Conservation (phyloP, 2,888 invertebrate genomes). For the Oegoconia quadripuncta region DNA sequence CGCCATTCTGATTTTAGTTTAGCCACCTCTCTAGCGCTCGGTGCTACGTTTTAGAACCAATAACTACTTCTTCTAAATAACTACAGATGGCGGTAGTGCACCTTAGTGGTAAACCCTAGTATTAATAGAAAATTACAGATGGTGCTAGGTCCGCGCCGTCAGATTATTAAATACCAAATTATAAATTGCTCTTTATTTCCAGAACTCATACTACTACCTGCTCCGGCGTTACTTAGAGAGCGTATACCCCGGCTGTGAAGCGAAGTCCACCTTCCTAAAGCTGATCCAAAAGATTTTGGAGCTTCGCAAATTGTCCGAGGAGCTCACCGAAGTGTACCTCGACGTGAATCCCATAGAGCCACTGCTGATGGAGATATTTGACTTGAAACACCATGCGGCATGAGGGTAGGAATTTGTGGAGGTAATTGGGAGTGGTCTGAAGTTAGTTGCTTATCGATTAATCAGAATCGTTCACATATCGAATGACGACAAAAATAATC, state of each 20-base stretch:
- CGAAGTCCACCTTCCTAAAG: slow-evolving; percentile 91
- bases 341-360: slow-evolving; percentile 98
- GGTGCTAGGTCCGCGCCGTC: too few species aligned
- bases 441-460: too few species aligned
- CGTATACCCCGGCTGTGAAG: slow-evolving; percentile 91
- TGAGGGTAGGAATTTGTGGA: slow-evolving; percentile 30
- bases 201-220: slow-evolving; percentile 95
- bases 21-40: too few species aligned
- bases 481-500: not conserved
- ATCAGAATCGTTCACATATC: too few species aligned
- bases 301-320: slow-evolving; percentile 91
- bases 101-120: too few species aligned
- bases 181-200: slow-evolving; percentile 35
- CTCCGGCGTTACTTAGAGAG: slow-evolving; percentile 91
- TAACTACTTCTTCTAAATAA: too few species aligned
- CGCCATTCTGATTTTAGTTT: too few species aligned
- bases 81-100: too few species aligned
- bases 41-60: too few species aligned
- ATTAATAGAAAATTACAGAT: too few species aligned
- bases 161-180: not conserved
- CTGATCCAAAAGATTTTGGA: slow-evolving; percentile 95
- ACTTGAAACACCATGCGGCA: slow-evolving; percentile 84
- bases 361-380: slow-evolving; percentile 95
- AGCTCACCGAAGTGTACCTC: slow-evolving; percentile 94
- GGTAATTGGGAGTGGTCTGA: too few species aligned